Conservation (phyloP, 2,797 vertebrate species). For the Odontamblyopus rebecca region DNA sequence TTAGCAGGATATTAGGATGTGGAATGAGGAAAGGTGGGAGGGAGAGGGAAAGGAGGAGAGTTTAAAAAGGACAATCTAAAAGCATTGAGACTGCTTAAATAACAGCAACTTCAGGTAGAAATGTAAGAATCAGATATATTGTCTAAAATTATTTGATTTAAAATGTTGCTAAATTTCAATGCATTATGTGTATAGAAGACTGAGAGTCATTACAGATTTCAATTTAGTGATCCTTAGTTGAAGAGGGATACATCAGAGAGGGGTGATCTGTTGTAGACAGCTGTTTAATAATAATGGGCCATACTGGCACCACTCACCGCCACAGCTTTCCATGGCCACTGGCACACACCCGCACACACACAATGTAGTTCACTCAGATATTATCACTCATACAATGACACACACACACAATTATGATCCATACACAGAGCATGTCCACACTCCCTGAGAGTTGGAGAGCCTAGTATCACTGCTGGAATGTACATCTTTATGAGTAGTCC, state of each 20-base stretch:
- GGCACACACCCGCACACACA: conserved; percentile 38
- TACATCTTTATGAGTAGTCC: conserved; percentile 65
- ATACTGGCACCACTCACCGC: conserved; percentile 60
- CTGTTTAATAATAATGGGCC: conserved; percentile 78
- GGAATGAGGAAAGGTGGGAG: conserved; percentile 52
- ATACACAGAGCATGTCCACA: conserved; percentile 45
- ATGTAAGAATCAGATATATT: not conserved
- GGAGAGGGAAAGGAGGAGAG: conserved; percentile 42
- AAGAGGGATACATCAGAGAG: conserved; percentile 70
- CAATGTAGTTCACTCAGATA: conserved; percentile 24
- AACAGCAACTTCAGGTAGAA: conserved; percentile 39
- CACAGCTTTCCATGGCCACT: conserved; percentile 53
- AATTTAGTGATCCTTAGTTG: conserved; percentile 76
- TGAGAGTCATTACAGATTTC: conserved; percentile 76
- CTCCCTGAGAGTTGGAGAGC: conserved; percentile 33
- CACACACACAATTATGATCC: conserved; percentile 54
- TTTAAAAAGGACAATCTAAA: conserved; percentile 59
- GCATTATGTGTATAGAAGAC: conserved; percentile 44
- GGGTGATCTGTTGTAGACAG: conserved; percentile 72
- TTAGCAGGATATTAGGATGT: conserved; percentile 72
- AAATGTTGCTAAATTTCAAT: not conserved
- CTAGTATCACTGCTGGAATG: conserved; percentile 27
- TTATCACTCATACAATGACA: conserved; percentile 63
- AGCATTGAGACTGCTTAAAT: conserved; percentile 61
- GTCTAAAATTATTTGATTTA: not conserved